Evolutionary conservation across 2,797 vertebrate genomes (phyloP).

Genomic region (Enteromius viviparus): DNA sequence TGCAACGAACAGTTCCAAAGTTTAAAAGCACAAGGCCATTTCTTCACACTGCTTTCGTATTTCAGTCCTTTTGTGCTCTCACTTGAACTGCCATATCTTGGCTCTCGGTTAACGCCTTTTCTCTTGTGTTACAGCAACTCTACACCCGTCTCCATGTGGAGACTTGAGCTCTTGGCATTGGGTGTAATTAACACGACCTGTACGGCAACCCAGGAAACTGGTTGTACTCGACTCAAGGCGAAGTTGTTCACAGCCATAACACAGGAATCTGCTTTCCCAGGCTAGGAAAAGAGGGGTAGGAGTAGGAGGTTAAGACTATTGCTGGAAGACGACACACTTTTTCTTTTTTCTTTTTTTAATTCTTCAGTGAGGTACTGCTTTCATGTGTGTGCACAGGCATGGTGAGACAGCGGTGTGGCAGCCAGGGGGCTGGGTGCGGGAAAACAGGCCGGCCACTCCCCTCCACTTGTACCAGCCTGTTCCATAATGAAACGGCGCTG

Average conservation of each 20-base stretch:
- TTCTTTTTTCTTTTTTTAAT: not conserved
- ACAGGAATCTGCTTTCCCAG: conserved; percentile 48
- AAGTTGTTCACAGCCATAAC: conserved; percentile 34
- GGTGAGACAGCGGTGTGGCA: conserved; percentile 30
- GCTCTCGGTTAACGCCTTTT: conserved; percentile 40
- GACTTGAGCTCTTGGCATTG: conserved; percentile 51
- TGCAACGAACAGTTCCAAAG: not conserved
- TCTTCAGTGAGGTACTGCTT: conserved; percentile 23
- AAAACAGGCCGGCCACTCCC: conserved; percentile 57
- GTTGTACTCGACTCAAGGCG: conserved; percentile 29
- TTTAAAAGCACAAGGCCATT: conserved; percentile 5
- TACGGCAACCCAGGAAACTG: conserved; percentile 62
- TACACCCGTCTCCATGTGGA: conserved; percentile 36
- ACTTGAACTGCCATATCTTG: conserved; percentile 4
- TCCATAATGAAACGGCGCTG: conserved; percentile 67
- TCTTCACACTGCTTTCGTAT: conserved; percentile 15
- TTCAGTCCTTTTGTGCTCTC: conserved; percentile 4
- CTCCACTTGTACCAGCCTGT: conserved; percentile 72
- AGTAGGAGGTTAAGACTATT: conserved; percentile 19
- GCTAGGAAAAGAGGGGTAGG: conserved; percentile 25
- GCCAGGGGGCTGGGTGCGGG: conserved; percentile 20
- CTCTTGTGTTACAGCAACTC: conserved; percentile 52
- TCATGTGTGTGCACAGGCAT: conserved; percentile 25
- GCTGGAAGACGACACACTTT: not conserved
- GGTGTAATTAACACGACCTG: conserved; percentile 63